Evolutionary conservation across 2,888 invertebrate species (phyloP).

Genomic region (Lutraria lutraria): DNA sequence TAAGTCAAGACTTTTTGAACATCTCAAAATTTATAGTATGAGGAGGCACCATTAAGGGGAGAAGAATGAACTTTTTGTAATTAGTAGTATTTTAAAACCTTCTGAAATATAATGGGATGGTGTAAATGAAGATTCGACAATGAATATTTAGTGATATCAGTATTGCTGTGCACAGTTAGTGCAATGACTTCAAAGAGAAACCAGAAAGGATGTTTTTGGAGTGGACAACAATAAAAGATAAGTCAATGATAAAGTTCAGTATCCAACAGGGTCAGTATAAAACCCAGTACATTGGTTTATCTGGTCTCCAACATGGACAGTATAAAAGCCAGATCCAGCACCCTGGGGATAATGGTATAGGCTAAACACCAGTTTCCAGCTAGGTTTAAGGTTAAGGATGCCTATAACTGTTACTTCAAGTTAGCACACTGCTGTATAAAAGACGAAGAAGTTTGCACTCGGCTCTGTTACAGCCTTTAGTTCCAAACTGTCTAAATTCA

Average conservation of each 20-base stretch:
- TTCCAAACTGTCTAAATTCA: neutral
- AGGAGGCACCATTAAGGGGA: too few species aligned
- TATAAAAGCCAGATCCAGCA: constrained; percentile 14
- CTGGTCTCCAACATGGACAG: neutral
- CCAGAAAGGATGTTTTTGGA: neutral
- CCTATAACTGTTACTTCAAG: neutral
- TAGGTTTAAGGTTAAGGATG: neutral
- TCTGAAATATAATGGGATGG: too few species aligned
- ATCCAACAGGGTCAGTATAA: neutral
- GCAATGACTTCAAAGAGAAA: neutral
- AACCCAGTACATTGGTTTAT: neutral
- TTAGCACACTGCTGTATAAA: neutral
- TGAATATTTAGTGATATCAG: neutral
- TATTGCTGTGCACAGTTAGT: constrained; percentile 15
- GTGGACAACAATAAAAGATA: neutral
- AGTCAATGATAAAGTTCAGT: neutral
- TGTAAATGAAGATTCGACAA: too few species aligned
- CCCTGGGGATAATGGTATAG: neutral
- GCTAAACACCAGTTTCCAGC: neutral
- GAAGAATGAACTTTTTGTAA: too few species aligned
- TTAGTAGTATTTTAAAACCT: too few species aligned
- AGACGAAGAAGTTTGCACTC: neutral
- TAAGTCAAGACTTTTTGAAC: too few species aligned
- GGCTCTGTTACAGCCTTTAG: neutral
- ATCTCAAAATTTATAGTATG: too few species aligned